A percentile compares a stretch with the other conserved stretches of the same genome.
Evolutionary conservation across 2,888 invertebrate genomes (phyloP).

Genomic region (Leptopterna dolabrata): DNA sequence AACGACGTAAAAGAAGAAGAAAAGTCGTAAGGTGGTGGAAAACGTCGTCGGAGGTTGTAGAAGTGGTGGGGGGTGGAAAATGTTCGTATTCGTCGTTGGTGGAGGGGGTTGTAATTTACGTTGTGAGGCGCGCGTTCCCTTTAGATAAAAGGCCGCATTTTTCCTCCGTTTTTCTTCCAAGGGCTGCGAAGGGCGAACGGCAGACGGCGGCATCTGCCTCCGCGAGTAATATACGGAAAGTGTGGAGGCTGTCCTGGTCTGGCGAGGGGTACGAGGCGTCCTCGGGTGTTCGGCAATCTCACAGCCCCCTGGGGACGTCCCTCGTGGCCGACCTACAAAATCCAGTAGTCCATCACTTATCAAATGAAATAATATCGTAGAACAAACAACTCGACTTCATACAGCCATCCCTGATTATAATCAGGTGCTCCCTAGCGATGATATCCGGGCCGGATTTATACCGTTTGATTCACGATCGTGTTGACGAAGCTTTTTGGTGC

Average conservation of each 20-base stretch:
- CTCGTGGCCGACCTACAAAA: neutral
- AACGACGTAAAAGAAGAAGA: neutral
- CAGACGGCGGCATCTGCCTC: neutral
- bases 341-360: too few relatives aligned
- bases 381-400: too few relatives aligned
- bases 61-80: neutral
- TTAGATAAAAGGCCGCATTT: neutral
- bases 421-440: too few relatives aligned
- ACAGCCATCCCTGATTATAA: too few relatives aligned
- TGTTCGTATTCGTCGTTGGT: neutral
- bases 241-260: too few relatives aligned
- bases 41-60: neutral
- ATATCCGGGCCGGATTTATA: too few relatives aligned
- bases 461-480: too few relatives aligned
- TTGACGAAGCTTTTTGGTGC: too few relatives aligned
- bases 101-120: slow-evolving; percentile 7
- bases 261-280: neutral
- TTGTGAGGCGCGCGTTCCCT: slow-evolving; percentile 5
- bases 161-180: neutral
- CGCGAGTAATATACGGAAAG: neutral
- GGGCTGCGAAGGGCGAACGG: neutral
- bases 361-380: too few relatives aligned
- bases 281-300: slow-evolving; percentile 5
- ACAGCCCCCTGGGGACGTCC: neutral
- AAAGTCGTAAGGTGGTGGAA: neutral